Conservation (phyloP, 2,797 vertebrate genomes). For the Harpagifer antarcticus region DNA sequence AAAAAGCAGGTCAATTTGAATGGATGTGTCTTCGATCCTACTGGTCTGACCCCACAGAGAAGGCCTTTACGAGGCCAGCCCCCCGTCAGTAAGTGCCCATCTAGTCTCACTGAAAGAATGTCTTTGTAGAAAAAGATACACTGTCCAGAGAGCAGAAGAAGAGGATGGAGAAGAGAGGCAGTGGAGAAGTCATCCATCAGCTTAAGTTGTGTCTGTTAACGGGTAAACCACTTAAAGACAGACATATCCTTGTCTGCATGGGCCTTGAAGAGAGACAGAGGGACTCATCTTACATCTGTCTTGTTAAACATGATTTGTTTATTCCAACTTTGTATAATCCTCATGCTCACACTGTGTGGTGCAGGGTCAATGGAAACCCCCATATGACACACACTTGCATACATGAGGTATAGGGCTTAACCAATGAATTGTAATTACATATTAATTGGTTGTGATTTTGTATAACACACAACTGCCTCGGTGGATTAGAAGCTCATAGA, state of each 20-base stretch:
- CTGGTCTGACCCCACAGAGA: slow-evolving; percentile 50
- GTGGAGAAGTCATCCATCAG: slow-evolving; percentile 57
- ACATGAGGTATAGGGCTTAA: background rate
- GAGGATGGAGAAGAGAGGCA: slow-evolving; percentile 42
- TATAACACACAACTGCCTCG: background rate
- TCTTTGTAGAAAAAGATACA: slow-evolving; percentile 59
- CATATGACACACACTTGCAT: background rate
- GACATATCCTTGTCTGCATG: slow-evolving; percentile 26
- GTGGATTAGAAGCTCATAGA: background rate
- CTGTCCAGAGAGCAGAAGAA: slow-evolving; percentile 38
- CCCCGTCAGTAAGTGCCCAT: slow-evolving; percentile 34
- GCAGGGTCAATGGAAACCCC: slow-evolving; percentile 8
- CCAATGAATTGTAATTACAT: background rate
- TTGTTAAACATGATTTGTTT: slow-evolving; percentile 16
- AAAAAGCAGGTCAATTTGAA: slow-evolving; percentile 20
- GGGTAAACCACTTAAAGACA: slow-evolving; percentile 60
- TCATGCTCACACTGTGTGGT: background rate
- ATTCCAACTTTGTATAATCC: slow-evolving; percentile 14
- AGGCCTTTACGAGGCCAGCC: slow-evolving; percentile 40
- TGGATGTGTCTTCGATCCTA: slow-evolving; percentile 42
- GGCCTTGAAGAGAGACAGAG: slow-evolving; percentile 4
- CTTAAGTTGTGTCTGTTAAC: slow-evolving; percentile 34
- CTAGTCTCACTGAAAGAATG: slow-evolving; percentile 49
- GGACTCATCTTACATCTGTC: slow-evolving; percentile 23
- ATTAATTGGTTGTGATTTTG: background rate